Base-by-base conservation (phyloP, 2,888 invertebrate species). In the Cerastis leucographa region DNA sequence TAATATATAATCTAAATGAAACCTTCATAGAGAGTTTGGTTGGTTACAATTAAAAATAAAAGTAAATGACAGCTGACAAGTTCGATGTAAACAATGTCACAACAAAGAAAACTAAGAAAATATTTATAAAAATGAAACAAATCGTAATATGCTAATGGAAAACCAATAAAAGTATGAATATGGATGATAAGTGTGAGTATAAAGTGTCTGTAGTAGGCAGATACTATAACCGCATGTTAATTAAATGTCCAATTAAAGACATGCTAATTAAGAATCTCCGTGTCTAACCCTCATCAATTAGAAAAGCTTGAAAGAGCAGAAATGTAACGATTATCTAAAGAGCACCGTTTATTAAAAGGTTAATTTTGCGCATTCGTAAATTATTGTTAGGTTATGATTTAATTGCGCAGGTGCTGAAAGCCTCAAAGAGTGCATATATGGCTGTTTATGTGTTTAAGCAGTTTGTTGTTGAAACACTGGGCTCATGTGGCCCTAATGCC, bases 231-330 rank as follows among this genome's bases (percentile, higher is more conserved):
- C 65, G 59, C 61, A 76, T 80, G 69, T 74, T 76, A 80, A 84
- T 82, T 70, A 79, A 71, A 75, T 81, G 64, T 75, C 54, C 69
- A 77, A 84, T 82, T 85, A 79, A 77, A 82, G 67, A 75, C 62
- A 77, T 74, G 74, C 80, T 87, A 85, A 89, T 89, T 89, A 89
- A 84, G 78, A 80, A 74, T 81, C 77, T 87, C 79, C 76, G 62
- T 79, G 84, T 79, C 72, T 72, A 74, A 90, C 91, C 89, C 90
- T 89, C 87, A 84, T 91, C 87, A 91, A 89, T 89, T 91, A 89
- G 85, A 89, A 64, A 85, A 71, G 89, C 87, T 74, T 77, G 74
- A 70, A 72, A 74, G 78, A 82, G 74, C 86, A 88, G 59, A 85
- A 90, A 89, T 87, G 72, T 85, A 85, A 76, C 75, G 70, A 87